A percentile compares a stretch with the other conserved stretches of the same genome.
These are phyloP conservation scores for Ceratina australensis DNA, from an alignment of 1,140 invertebrate species.

Conservation along the genomic window DNA sequence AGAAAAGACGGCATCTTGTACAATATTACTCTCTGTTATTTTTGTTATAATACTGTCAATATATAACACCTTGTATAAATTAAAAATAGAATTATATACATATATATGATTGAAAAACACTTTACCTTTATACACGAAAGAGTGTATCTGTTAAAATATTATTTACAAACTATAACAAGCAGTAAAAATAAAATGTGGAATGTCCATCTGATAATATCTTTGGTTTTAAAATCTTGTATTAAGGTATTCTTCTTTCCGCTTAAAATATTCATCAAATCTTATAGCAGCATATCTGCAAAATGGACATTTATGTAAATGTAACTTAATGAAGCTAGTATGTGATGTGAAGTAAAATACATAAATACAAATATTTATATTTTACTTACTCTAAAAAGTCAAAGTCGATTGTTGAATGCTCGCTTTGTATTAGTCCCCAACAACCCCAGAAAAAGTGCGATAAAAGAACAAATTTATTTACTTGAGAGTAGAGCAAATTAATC, in stretches of 20 bases:
- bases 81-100: conserved; percentile 10
- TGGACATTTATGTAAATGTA: not conserved
- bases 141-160: conserved; percentile 16
- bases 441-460: conserved; percentile 95
- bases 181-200: conserved; percentile 15
- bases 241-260: conserved; percentile 55
- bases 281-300: conserved; percentile 83
- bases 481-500: conserved; percentile 86
- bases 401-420: conserved; percentile 93
- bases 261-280: conserved; percentile 84
- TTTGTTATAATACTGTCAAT: conserved; percentile 10
- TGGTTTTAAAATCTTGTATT: conserved; percentile 10
- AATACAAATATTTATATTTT: no score
- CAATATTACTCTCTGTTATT: not conserved
- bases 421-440: conserved; percentile 95
- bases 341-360: no score
- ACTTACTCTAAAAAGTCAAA: conserved; percentile 96
- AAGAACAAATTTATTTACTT: conserved; percentile 90
- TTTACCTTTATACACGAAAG: conserved; percentile 4
- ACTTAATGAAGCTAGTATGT: conserved; percentile 9
- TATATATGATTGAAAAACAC: not conserved
- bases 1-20: not conserved
- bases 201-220: conserved; percentile 13
- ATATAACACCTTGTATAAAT: not conserved
- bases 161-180: not conserved